These are phyloP conservation scores for Monopis laevigella DNA, from an alignment of 2,888 invertebrate species.

Conservation along the genomic window DNA sequence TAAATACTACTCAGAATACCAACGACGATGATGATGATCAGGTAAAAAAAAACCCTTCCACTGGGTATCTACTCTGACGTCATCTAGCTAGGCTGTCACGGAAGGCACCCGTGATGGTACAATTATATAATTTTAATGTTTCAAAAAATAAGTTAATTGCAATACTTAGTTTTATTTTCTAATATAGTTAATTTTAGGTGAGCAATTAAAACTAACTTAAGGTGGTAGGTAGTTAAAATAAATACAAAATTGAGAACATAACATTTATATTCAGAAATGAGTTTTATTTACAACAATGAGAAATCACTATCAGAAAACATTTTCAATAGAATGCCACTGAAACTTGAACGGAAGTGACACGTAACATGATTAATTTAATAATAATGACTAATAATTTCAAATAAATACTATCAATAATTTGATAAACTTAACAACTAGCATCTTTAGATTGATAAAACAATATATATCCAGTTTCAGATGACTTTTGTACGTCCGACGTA, in stretches of 20 bases:
- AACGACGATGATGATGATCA: too few relatives aligned
- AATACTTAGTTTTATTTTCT: too few relatives aligned
- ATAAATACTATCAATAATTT: constrained; percentile 46
- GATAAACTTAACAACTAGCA: constrained; percentile 67
- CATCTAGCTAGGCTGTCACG: too few relatives aligned
- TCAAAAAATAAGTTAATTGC: too few relatives aligned
- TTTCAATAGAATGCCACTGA: constrained; percentile 53
- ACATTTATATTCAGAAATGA: constrained; percentile 27
- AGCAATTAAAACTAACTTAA: too few relatives aligned
- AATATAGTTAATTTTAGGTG: too few relatives aligned
- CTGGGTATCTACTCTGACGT: too few relatives aligned
- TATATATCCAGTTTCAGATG: constrained; percentile 99
- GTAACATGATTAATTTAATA: constrained; percentile 49
- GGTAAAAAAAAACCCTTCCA: too few relatives aligned
- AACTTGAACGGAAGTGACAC: constrained; percentile 55
- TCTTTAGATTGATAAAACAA: constrained; percentile 97
- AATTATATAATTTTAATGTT: too few relatives aligned
- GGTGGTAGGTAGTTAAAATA: constrained; percentile 12
- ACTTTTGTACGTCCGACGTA: constrained; percentile 98
- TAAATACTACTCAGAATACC: too few relatives aligned
- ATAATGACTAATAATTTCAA: constrained; percentile 44
- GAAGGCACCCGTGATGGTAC: too few relatives aligned
- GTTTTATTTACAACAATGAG: constrained; percentile 50
- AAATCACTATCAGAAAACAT: constrained; percentile 23
- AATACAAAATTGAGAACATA: constrained; percentile 8